Conservation (phyloP, 1,140 invertebrate species). For the Notospermus geniculatus region DNA sequence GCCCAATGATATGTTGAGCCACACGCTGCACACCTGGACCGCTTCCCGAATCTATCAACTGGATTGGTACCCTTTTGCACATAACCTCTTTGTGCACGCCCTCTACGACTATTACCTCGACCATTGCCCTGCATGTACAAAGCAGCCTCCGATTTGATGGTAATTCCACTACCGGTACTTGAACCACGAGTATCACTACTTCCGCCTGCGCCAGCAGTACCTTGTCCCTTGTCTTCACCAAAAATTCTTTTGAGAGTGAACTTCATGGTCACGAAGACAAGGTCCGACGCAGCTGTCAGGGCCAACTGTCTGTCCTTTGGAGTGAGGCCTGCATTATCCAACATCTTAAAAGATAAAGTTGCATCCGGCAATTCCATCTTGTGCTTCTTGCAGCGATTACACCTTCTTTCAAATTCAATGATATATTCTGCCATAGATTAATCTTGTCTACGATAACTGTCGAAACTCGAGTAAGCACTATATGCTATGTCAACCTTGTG, state of each 20-base stretch:
- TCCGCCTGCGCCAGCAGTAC: background rate
- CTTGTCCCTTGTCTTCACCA: background rate
- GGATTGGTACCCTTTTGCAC: background rate
- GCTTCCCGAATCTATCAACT: background rate
- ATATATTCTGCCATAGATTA: constrained; percentile 20
- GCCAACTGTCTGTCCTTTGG: constrained; percentile 20
- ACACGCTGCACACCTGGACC: background rate
- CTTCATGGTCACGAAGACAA: constrained; percentile 15
- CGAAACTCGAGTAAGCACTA: constrained; percentile 22
- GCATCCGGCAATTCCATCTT: constrained; percentile 20
- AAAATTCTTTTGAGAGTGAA: constrained; percentile 18
- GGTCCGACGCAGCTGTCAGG: constrained; percentile 17
- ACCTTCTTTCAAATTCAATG: constrained; percentile 21
- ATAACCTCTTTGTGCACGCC: background rate
- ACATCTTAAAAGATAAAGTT: constrained; percentile 20
- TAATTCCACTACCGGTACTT: too few relatives aligned
- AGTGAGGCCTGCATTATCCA: constrained; percentile 19
- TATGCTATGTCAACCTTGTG: constrained; percentile 10
- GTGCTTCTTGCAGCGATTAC: constrained; percentile 16
- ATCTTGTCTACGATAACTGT: constrained; percentile 14
- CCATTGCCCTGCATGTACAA: too few relatives aligned
- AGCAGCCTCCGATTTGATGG: background rate
- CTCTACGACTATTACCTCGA: background rate
- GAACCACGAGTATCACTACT: too few relatives aligned
- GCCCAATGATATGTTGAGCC: constrained; percentile 8